Evolutionary conservation across 2,797 vertebrate species (phyloP).

Genomic region (Molossus molossus): DNA sequence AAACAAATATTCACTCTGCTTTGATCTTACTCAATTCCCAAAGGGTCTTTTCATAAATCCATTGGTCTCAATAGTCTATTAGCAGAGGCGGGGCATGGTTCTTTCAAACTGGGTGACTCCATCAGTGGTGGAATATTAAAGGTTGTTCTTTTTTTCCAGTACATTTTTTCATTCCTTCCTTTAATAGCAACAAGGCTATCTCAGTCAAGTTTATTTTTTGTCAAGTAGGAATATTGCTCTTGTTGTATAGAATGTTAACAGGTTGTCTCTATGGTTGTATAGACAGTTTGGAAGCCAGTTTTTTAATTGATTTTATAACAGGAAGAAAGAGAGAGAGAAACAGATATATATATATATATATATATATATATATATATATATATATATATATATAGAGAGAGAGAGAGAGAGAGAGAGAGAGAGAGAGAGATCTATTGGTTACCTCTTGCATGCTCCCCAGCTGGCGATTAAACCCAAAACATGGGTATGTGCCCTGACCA

Average conservation of each 20-base stretch:
- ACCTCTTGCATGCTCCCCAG: not conserved
- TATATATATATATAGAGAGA: too few species aligned
- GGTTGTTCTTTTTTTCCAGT: constrained; percentile 46
- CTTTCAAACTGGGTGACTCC: constrained; percentile 50
- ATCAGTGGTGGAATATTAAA: constrained; percentile 51
- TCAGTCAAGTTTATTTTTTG: constrained; percentile 61
- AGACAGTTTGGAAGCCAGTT: not conserved
- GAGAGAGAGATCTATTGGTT: not conserved
- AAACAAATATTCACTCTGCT: constrained; percentile 77
- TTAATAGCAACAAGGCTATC: constrained; percentile 45
- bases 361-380: too few species aligned
- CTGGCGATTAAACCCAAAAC: not conserved
- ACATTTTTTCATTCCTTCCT: constrained; percentile 43
- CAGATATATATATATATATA: too few species aligned
- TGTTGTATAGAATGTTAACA: too few species aligned
- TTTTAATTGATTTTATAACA: not conserved
- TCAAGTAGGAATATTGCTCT: constrained; percentile 34
- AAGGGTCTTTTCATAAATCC: constrained; percentile 51
- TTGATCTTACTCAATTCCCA: constrained; percentile 56
- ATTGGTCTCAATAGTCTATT: constrained; percentile 70
- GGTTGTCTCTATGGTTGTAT: not conserved
- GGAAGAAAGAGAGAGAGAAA: not conserved
- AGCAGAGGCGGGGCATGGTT: not conserved
- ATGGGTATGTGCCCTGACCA: too few species aligned
- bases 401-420: not conserved